Base-by-base conservation (phyloP, 2,113 vertebrate species). In the Eublepharis macularius region DNA sequence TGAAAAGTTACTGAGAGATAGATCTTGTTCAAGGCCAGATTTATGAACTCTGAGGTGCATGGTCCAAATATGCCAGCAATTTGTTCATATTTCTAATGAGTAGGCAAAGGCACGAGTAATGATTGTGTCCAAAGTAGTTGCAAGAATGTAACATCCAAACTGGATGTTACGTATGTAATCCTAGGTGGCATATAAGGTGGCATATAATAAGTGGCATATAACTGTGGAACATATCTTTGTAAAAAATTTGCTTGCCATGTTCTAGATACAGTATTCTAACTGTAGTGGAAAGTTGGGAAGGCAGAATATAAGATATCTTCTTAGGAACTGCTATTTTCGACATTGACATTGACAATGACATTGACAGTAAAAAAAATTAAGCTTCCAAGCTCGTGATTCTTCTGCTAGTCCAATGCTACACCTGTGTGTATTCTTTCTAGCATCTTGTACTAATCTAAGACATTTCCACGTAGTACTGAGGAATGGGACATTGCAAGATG, bases 351-450 rank as follows among this genome's bases (percentile, higher is more conserved):
- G n/a, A n/a, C n/a, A n/a, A n/a, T n/a, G 70, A 60, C 14, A 54
- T 54, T 54, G 70, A 54, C 4, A 47, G 19, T 14, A 32, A 11
- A 26, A 9, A 39, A 60, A 39, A 12, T 19, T 86, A 76, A 78
- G 17, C 80, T n/a, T n/a, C 84, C 84, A 66, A 9, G 45, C 87
- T 84, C 32, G n/a, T 26, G 70, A 3, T 76, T 91, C 17, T 72
- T 54, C 29, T 80, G 7, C 13, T 24, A 51, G 69, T 24, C 79
- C 39, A 41, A 2, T 29, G 4, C 72, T 82, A 4, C 60, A 13
- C 13, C 11, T 73, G 29, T 60, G 24, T 57, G 36, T 14, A 43
- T 74, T 43, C 6, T 54, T 21, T 76, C 87, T 77, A 81, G 6
- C n/a, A 66, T 73, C 36, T 84, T 2, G 36, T 4, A 0, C 21